A percentile compares a stretch with the other conserved stretches of the same genome.
These are phyloP conservation scores for Eristalinus sepulchralis DNA, from an alignment of 2,888 invertebrate species.

Conservation along the genomic window DNA sequence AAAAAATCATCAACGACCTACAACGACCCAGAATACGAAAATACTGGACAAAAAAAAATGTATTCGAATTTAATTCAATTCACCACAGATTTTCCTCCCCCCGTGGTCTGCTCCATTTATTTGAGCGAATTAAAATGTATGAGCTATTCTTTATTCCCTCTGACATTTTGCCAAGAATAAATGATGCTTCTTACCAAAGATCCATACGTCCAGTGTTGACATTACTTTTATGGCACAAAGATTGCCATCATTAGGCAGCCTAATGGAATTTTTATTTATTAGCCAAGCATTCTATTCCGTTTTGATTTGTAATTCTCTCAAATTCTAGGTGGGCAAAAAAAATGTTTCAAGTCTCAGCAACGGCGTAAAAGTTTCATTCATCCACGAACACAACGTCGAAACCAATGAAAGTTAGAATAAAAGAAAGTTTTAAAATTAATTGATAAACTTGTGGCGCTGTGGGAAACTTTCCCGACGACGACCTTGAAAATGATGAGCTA, in stretches of 20 bases:
- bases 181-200: conserved; percentile 29
- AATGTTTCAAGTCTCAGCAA: not conserved
- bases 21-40: conserved; percentile 13
- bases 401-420: conserved; percentile 30
- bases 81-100: conserved; percentile 2
- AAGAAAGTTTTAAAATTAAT: conserved; percentile 59
- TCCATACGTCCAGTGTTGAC: conserved; percentile 9
- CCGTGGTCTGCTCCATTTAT: conserved; percentile 38
- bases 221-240: conserved; percentile 63
- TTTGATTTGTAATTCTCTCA: not conserved
- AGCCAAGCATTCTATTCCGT: not conserved
- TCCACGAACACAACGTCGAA: not conserved
- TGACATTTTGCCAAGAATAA: conserved; percentile 6
- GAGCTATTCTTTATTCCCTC: conserved; percentile 31
- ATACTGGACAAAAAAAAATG: conserved; percentile 6
- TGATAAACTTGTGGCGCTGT: conserved; percentile 59
- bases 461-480: conserved; percentile 57
- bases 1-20: not conserved
- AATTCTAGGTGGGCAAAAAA: not conserved
- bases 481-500: conserved; percentile 48
- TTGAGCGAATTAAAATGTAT: conserved; percentile 43
- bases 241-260: conserved; percentile 41
- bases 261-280: conserved; percentile 69
- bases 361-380: not conserved
- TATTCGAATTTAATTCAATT: conserved; percentile 56